Conservation (phyloP, 2,797 vertebrate species). For the Ptychobarbus kaznakovi region DNA sequence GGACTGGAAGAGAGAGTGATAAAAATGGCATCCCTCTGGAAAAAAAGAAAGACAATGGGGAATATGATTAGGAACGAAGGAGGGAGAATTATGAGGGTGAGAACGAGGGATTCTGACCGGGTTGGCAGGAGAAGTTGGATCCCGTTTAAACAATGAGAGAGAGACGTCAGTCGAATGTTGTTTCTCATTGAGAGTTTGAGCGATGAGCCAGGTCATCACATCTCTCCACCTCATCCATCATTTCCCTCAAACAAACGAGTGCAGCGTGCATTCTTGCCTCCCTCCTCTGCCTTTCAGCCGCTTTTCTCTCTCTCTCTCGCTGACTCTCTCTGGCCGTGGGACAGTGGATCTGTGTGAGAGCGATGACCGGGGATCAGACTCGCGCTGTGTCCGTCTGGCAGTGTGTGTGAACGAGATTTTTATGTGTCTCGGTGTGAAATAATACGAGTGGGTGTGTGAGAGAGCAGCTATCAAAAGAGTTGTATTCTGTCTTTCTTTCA, state of each 20-base stretch:
- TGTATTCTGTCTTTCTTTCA: conserved; percentile 15
- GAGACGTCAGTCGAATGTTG: conserved; percentile 77
- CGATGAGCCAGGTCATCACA: conserved; percentile 86
- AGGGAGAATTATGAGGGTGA: conserved; percentile 25
- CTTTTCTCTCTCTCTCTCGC: conserved; percentile 57
- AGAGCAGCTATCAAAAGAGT: conserved; percentile 24
- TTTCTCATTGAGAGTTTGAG: conserved; percentile 84
- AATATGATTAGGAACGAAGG: conserved; percentile 27
- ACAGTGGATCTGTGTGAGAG: conserved; percentile 57
- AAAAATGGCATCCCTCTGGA: conserved; percentile 15
- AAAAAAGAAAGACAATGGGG: conserved; percentile 5
- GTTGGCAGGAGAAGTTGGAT: conserved; percentile 21
- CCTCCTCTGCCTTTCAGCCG: conserved; percentile 62
- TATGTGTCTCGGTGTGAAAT: conserved; percentile 43
- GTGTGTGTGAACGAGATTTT: conserved; percentile 44
- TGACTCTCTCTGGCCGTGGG: conserved; percentile 50
- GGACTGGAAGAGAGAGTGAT: conserved; percentile 27
- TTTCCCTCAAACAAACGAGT: conserved; percentile 74
- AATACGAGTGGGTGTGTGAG: conserved; percentile 32
- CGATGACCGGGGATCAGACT: conserved; percentile 52
- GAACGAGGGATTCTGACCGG: conserved; percentile 10
- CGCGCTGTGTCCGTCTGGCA: conserved; percentile 47
- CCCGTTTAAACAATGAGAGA: conserved; percentile 48
- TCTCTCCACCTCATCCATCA: conserved; percentile 86
- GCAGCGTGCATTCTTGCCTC: conserved; percentile 76